Percentiles rank a stretch among this genome's conserved stretches.
Evolutionary conservation across 2,797 vertebrate species (phyloP).

Genomic region (Pithecia hirsuta): DNA sequence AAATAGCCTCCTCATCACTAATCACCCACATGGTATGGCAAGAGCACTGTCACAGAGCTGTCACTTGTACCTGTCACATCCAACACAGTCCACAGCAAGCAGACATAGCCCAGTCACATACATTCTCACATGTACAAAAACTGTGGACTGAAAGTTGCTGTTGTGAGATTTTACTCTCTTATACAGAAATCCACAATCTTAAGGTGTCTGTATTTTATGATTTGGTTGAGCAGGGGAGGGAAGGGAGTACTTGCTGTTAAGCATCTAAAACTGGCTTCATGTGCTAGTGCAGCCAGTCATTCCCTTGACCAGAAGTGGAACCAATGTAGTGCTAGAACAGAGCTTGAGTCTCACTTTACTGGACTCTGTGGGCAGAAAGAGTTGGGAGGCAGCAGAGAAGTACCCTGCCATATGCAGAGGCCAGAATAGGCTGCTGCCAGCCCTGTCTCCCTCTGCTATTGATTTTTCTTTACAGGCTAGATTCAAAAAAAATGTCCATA

Average conservation of each 20-base stretch:
- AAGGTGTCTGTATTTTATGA: background rate
- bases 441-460: background rate
- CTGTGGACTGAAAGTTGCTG: background rate
- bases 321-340: background rate
- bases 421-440: background rate
- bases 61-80: background rate
- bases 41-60: background rate
- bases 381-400: background rate
- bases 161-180: constrained; percentile 9
- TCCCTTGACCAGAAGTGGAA: background rate
- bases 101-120: background rate
- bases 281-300: background rate
- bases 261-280: background rate
- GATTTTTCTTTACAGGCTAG: background rate
- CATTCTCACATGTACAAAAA: background rate
- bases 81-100: background rate
- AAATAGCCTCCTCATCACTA: constrained; percentile 11
- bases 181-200: background rate
- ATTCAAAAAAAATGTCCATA: background rate
- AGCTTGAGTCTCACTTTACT: background rate
- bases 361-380: background rate
- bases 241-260: background rate
- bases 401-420: background rate
- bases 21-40: background rate
- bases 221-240: background rate